Evolutionary conservation across 2,113 vertebrate genomes (phyloP).

Genomic region (Puma concolor): DNA sequence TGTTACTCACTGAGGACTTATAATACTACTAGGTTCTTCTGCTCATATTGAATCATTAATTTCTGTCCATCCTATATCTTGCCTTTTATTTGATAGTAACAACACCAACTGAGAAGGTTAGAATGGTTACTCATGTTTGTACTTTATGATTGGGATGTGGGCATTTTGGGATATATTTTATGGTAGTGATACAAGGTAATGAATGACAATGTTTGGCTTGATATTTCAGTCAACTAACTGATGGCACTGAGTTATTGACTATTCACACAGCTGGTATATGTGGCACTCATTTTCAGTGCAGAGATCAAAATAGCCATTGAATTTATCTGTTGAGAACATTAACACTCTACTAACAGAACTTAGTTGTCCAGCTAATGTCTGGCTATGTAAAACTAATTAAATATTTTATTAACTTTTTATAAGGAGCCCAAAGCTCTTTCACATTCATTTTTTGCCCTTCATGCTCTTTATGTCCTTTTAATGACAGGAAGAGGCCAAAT

Average conservation of each 20-base stretch:
- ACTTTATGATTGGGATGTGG: not conserved
- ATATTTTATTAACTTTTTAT: conserved; percentile 45
- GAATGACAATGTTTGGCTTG: not conserved
- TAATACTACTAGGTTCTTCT: not conserved
- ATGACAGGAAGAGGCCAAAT: conserved; percentile 50
- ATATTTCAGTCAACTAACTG: not conserved
- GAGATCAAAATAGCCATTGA: not conserved
- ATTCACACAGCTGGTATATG: not conserved
- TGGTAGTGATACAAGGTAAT: not conserved
- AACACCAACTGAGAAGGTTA: not conserved
- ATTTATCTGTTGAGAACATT: not conserved
- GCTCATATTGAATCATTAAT: not conserved
- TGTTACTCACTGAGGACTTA: not conserved
- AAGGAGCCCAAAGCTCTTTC: not conserved
- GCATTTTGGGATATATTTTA: not conserved
- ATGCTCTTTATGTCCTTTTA: not conserved
- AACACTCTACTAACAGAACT: not conserved
- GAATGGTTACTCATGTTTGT: not conserved
- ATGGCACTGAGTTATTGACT: not conserved
- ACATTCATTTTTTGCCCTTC: not conserved
- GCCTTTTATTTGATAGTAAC: not conserved
- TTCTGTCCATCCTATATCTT: not conserved
- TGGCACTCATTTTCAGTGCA: not conserved
- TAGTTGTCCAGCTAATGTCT: not conserved
- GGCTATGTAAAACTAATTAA: not conserved